Evolutionary conservation across 2,888 invertebrate genomes (phyloP), one percentile per base, ranked within the genome.

Genomic region (Tineola bisselliella): DNA sequence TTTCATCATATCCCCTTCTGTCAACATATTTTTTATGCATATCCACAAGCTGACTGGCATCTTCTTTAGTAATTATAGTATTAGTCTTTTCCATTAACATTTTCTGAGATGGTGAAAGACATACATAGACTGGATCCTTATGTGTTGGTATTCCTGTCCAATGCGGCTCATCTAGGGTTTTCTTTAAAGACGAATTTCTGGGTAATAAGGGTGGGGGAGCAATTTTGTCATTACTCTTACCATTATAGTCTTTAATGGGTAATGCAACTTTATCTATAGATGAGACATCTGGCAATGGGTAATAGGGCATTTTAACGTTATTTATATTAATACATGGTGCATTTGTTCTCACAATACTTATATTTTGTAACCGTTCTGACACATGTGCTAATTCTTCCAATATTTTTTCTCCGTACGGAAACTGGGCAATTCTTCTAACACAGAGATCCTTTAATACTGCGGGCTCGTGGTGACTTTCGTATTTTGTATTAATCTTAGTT

Each of bases 101-200:
- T 70, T 89, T 89, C 72, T 93, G 94, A 5, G 91, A 91, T 0
- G 94, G 94, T 0, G 94, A 93, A 11, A 94, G 81, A 68, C 92
- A 93, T 8, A 92, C 83, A 62, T 93, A 79, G 0, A 91, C 70
- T 58, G 88, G 87, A 69, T 92, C 90, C 33, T 81, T 78, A 63
- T 87, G 83, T 0, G 91, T 90, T 12, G 90, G 89, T 56, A 91
- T 67, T 1, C 90, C 91, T 63, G 90, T 81, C 91, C 91, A 91
- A 60, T 74, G 75, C 62, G 76, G 73, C 62, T 83, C 80, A 61
- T 81, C 84, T 61, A 79, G 76, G 43, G 77, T 65, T 66, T 78
- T 78, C 67, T 78, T 84, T 56, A 78, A 69, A n/a, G 87, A 86
- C 33, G 87, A 86, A 62, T 76, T 73, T 54, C 87, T 76, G 25